Conservation (phyloP, 1,140 invertebrate genomes). For the Chionoecetes opilio region DNA sequence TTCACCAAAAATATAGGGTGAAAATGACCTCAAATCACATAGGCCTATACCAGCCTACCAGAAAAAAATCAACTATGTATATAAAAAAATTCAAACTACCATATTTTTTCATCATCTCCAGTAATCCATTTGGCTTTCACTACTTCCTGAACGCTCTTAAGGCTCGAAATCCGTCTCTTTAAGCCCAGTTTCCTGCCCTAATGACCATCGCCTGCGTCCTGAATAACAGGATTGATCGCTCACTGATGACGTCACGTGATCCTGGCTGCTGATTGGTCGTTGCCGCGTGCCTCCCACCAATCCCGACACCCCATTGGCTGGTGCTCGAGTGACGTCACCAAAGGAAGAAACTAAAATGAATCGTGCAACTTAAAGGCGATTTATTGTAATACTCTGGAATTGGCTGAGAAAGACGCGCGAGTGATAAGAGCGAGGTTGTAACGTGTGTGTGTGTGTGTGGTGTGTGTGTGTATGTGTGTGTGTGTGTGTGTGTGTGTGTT, state of each 20-base stretch:
- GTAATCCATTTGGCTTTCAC: neutral
- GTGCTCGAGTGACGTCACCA: neutral
- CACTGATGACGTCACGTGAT: conserved; percentile 3
- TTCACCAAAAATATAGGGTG: neutral
- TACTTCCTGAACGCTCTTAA: neutral
- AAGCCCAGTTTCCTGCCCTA: neutral
- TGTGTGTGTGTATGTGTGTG: no score
- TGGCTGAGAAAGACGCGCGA: neutral
- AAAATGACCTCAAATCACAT: neutral
- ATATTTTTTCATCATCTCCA: neutral
- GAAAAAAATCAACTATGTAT: no score
- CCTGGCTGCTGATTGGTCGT: neutral
- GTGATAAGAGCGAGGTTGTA: no score
- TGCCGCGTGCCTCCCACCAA: neutral
- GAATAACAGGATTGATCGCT: conserved; percentile 29
- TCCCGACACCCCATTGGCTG: neutral
- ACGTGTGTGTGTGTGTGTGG: no score
- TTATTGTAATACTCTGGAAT: neutral
- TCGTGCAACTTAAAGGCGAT: neutral
- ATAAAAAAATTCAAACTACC: neutral
- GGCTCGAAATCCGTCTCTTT: neutral
- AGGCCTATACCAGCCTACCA: neutral
- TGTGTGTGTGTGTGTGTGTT: no score
- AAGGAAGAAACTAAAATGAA: neutral
- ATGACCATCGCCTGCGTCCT: neutral